A percentile compares a stretch with the other conserved stretches of the same genome.
Evolutionary conservation across 1,140 invertebrate species (phyloP).

Genomic region (Andrena cerasifolii): DNA sequence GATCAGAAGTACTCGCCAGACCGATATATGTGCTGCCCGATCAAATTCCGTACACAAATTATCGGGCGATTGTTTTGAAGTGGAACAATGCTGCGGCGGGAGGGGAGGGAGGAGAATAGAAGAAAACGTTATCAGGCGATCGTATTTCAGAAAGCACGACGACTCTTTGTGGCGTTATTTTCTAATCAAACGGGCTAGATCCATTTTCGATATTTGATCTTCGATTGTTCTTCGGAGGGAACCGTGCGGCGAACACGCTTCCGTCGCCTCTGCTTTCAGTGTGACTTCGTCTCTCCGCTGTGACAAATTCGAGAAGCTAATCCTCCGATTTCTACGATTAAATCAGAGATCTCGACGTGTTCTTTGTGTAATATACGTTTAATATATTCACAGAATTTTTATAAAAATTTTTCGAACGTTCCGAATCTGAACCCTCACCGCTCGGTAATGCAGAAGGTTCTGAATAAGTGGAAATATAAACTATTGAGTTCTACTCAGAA

Average conservation of each 20-base stretch:
- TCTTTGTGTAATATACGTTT: background rate
- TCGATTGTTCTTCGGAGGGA: background rate
- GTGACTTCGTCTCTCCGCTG: background rate
- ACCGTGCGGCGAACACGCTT: background rate
- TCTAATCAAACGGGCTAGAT: constrained; percentile 36
- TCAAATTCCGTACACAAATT: background rate
- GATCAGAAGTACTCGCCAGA: no score
- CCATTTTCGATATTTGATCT: constrained; percentile 36
- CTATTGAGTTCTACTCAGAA: background rate
- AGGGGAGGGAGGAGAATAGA: constrained; percentile 1
- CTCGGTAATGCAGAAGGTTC: background rate
- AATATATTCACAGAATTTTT: no score
- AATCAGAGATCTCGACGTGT: background rate
- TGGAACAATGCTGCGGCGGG: background rate
- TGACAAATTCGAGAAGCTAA: background rate
- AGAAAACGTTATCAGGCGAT: constrained; percentile 7
- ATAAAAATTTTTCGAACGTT: no score
- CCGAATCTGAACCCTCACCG: no score
- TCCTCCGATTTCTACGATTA: no score
- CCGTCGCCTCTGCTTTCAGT: background rate
- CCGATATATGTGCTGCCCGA: no score
- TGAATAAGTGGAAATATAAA: constrained; percentile 10
- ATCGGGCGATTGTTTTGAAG: constrained; percentile 7
- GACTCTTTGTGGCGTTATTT: background rate
- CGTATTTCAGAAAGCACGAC: constrained; percentile 9